Conservation (phyloP, 1,140 invertebrate genomes). For the Halotydeus destructor region DNA sequence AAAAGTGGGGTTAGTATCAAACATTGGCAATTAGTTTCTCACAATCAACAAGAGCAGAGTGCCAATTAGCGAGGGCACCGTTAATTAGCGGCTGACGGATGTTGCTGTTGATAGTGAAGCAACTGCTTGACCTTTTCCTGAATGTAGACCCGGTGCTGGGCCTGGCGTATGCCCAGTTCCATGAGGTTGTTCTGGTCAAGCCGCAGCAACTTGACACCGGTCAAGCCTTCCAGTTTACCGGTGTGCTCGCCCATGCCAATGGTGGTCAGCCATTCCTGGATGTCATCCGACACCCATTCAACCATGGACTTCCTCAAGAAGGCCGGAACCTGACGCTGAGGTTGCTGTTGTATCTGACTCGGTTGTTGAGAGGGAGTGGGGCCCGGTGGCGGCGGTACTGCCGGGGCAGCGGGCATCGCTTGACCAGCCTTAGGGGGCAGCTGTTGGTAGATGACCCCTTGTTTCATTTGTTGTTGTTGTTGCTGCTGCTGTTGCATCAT, state of each 20-base stretch:
- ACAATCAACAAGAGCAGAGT: too few species aligned
- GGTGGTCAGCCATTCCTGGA: constrained; percentile 31
- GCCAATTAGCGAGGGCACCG: neutral
- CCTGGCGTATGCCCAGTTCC: constrained; percentile 31
- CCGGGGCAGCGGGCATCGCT: too few species aligned
- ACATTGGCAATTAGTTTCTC: neutral
- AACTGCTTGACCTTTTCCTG: constrained; percentile 14
- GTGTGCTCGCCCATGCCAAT: constrained; percentile 32
- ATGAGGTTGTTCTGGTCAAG: constrained; percentile 31
- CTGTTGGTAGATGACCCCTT: too few species aligned
- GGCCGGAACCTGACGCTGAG: constrained; percentile 4
- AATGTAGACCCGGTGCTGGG: constrained; percentile 33
- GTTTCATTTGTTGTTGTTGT: constrained; percentile 14
- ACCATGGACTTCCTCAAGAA: constrained; percentile 17
- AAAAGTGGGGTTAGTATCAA: neutral
- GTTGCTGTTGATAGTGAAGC: constrained; percentile 6
- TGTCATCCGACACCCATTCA: constrained; percentile 29
- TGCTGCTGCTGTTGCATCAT: constrained; percentile 25
- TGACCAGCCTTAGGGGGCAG: too few species aligned
- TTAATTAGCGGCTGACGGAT: neutral
- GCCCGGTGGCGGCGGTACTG: constrained; percentile 8
- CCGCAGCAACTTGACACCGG: constrained; percentile 27
- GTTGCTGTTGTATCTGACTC: neutral
- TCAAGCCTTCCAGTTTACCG: constrained; percentile 27
- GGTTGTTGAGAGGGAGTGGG: constrained; percentile 6